Percentiles rank a stretch among this genome's conserved stretches.
Evolutionary conservation across 2,888 invertebrate genomes (phyloP).

Genomic region (Trachelus tabidus): DNA sequence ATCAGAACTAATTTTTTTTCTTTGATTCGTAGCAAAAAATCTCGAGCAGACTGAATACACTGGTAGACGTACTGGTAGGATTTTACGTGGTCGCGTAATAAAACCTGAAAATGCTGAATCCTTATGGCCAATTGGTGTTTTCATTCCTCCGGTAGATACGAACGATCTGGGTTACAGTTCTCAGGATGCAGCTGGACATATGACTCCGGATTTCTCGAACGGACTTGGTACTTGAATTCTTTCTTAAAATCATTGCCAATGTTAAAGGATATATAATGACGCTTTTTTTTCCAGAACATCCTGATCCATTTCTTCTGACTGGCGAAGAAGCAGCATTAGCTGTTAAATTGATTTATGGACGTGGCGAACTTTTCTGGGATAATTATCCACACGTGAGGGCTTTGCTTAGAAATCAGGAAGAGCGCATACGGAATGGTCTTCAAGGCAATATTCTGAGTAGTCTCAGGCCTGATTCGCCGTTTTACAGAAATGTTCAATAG

Average conservation of each 20-base stretch:
- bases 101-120: slow-evolving; percentile 66
- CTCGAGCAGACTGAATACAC: slow-evolving; percentile 4
- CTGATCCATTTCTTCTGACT: slow-evolving; percentile 72
- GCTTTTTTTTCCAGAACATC: slow-evolving; percentile 51
- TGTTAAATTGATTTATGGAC: slow-evolving; percentile 69
- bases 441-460: slow-evolving; percentile 73
- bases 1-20: neutral
- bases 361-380: slow-evolving; percentile 73
- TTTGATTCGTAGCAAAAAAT: slow-evolving; percentile 20
- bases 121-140: slow-evolving; percentile 71
- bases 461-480: slow-evolving; percentile 73
- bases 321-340: slow-evolving; percentile 72
- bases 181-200: slow-evolving; percentile 58
- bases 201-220: slow-evolving; percentile 63
- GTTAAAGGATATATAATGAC: slow-evolving; percentile 3
- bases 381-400: slow-evolving; percentile 75
- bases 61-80: neutral
- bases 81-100: slow-evolving; percentile 20
- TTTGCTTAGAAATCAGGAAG: slow-evolving; percentile 72
- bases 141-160: slow-evolving; percentile 67
- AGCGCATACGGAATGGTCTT: slow-evolving; percentile 71
- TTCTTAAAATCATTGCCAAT: neutral
- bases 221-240: slow-evolving; percentile 58
- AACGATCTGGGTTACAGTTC: slow-evolving; percentile 62
- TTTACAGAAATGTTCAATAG: slow-evolving; percentile 61